Evolutionary conservation across 1,140 invertebrate genomes (phyloP).

Genomic region (Heliconius melpomene): DNA sequence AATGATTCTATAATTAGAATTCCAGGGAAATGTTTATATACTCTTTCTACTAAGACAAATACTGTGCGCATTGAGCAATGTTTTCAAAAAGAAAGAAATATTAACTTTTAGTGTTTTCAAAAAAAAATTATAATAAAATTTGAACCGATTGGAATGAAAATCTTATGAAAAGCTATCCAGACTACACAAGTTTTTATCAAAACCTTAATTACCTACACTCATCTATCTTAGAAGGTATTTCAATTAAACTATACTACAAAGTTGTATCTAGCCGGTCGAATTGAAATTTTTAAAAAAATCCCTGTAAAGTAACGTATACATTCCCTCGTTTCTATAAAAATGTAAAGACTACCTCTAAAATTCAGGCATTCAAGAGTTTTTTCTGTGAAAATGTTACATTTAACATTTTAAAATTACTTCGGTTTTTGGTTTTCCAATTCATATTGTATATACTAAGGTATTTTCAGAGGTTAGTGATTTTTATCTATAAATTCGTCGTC

Average conservation of each 20-base stretch:
- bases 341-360: not conserved
- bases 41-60: too few species aligned
- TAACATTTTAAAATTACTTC: not conserved
- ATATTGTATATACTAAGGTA: too few species aligned
- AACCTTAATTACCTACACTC: not conserved
- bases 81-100: too few species aligned
- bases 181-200: not conserved
- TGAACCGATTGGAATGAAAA: not conserved
- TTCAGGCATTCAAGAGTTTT: not conserved
- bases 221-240: too few species aligned
- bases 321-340: not conserved
- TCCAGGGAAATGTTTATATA: too few species aligned
- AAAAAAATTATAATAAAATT: not conserved
- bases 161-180: not conserved
- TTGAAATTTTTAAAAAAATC: not conserved
- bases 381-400: slow-evolving; percentile 2
- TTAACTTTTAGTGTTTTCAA: not conserved
- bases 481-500: too few species aligned
- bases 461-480: too few species aligned
- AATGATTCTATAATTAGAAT: too few species aligned
- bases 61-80: too few species aligned
- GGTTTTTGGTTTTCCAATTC: not conserved
- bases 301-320: not conserved
- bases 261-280: not conserved
- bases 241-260: too few species aligned